A percentile compares a stretch with the other conserved stretches of the same genome.
These are phyloP conservation scores for Ceratosolen fusciceps DNA, from an alignment of 1,140 invertebrate genomes.

Conservation along the genomic window DNA sequence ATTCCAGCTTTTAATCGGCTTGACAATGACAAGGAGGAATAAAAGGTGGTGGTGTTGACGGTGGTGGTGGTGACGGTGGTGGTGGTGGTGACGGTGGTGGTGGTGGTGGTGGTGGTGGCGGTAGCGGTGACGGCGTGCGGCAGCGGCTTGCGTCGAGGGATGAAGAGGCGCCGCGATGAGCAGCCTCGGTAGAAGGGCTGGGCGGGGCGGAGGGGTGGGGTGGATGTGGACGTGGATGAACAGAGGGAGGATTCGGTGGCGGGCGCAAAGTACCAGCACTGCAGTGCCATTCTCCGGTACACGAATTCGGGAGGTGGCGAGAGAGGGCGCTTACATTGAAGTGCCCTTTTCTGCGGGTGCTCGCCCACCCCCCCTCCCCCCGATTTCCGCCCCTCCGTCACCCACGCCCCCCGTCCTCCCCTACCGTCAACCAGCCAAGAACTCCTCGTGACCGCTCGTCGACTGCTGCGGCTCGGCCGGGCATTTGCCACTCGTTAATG, in stretches of 20 bases:
- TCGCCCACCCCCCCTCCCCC: not conserved
- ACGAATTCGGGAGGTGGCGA: slow-evolving; percentile 6
- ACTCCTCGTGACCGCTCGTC: not conserved
- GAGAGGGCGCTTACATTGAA: slow-evolving; percentile 13
- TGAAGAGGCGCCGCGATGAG: too few species aligned
- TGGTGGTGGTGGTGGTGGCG: too few species aligned
- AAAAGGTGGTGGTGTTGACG: not conserved
- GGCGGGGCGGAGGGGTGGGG: too few species aligned
- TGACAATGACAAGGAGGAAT: not conserved
- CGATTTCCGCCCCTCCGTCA: too few species aligned
- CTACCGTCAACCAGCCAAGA: not conserved
- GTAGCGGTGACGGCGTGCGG: too few species aligned
- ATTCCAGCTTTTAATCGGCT: slow-evolving; percentile 40
- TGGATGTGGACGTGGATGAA: too few species aligned
- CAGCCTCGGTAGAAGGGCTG: too few species aligned
- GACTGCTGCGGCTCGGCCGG: slow-evolving; percentile 20
- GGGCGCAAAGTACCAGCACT: not conserved
- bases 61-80: too few species aligned
- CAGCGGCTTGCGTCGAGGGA: too few species aligned
- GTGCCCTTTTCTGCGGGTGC: slow-evolving; percentile 2
- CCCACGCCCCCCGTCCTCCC: too few species aligned
- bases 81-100: too few species aligned
- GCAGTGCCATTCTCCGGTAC: not conserved
- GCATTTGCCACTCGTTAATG: slow-evolving; percentile 58
- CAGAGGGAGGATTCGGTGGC: too few species aligned